phyloP scores from a whole-genome alignment of 2,888 invertebrate species.

The Drosophila setosimentum region DNA sequence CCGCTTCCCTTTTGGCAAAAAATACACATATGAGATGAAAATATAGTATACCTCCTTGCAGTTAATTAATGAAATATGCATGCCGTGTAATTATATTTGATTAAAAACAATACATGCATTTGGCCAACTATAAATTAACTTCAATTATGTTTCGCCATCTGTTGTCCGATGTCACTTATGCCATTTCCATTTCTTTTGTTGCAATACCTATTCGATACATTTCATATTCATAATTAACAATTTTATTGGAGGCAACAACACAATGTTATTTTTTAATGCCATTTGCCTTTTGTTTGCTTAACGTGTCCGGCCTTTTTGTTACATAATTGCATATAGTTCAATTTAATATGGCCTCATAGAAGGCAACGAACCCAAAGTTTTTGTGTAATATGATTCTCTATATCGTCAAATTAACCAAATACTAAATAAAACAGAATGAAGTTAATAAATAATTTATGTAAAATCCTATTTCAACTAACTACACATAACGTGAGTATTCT shows the following conservation, averaged over 20 bases:
- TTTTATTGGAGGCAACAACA: slow-evolving; percentile 34
- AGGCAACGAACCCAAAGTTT: neutral
- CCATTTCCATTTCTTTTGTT: slow-evolving; percentile 37
- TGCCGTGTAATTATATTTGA: slow-evolving; percentile 71
- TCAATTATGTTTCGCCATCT: slow-evolving; percentile 56
- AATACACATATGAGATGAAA: neutral
- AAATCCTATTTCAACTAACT: slow-evolving; percentile 7
- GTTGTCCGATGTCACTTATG: slow-evolving; percentile 14
- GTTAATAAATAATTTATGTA: slow-evolving; percentile 3
- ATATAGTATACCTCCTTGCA: slow-evolving; percentile 4
- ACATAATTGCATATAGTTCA: slow-evolving; percentile 57
- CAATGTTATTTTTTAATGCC: slow-evolving; percentile 2
- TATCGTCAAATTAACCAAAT: neutral
- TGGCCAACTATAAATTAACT: slow-evolving; percentile 52
- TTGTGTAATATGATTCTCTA: neutral
- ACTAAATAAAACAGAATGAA: neutral
- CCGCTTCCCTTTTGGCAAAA: slow-evolving; percentile 8
- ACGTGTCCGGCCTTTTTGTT: slow-evolving; percentile 53
- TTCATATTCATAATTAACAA: slow-evolving; percentile 45
- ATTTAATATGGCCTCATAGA: neutral
- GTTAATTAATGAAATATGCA: slow-evolving; percentile 71
- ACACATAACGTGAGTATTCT: neutral
- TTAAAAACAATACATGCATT: slow-evolving; percentile 62
- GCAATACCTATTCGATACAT: slow-evolving; percentile 18
- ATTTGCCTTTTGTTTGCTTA: slow-evolving; percentile 22